Percentiles rank a stretch among this genome's conserved stretches.
phyloP scores from a whole-genome alignment of 2,113 vertebrate species.

The Mormyrus iriodes region DNA sequence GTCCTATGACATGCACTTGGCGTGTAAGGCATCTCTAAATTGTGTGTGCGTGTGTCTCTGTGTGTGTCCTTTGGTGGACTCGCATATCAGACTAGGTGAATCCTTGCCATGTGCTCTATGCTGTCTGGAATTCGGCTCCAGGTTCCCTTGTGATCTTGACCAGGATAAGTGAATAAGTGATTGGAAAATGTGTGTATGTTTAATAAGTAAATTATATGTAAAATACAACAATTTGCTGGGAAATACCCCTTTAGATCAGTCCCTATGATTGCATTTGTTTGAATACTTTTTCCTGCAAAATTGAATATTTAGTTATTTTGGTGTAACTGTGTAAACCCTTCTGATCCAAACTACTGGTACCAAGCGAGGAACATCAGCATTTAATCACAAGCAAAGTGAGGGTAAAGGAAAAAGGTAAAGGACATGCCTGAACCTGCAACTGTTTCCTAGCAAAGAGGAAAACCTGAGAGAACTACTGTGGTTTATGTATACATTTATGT shows the following conservation, averaged over 20 bases:
- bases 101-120: not conserved
- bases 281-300: not conserved
- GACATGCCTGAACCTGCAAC: not conserved
- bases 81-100: not conserved
- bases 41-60: not conserved
- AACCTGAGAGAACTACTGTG: too few species aligned
- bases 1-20: not conserved
- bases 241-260: not conserved
- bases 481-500: not conserved
- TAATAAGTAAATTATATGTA: too few species aligned
- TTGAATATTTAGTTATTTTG: not conserved
- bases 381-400: not conserved
- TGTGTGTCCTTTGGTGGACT: not conserved
- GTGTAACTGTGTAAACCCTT: not conserved
- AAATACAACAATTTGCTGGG: not conserved
- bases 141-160: not conserved
- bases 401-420: not conserved
- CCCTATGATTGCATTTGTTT: not conserved
- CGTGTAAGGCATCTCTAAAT: not conserved
- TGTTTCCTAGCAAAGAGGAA: not conserved
- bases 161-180: not conserved
- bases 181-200: not conserved
- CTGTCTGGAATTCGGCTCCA: not conserved
- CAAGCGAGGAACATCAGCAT: not conserved
- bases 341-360: not conserved